phyloP scores from a whole-genome alignment of 2,888 invertebrate genomes.

The Lydus trimaculatus region DNA sequence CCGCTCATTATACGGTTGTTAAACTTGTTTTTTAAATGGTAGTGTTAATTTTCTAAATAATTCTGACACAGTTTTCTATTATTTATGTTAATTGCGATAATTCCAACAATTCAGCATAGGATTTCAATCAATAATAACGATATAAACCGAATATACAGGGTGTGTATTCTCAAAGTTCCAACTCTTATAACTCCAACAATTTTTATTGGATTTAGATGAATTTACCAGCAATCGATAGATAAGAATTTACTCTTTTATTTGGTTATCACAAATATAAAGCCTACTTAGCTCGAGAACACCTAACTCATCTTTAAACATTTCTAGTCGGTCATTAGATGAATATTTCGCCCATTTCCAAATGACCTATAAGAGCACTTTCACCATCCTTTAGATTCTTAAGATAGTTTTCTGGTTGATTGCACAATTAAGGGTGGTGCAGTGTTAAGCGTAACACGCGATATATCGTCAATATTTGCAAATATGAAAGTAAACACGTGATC shows the following conservation, averaged over 20 bases:
- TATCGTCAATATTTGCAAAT: background rate
- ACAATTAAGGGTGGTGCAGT: no score
- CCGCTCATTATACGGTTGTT: conserved; percentile 4
- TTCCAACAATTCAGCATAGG: background rate
- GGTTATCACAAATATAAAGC: no score
- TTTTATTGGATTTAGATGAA: background rate
- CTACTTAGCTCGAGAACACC: background rate
- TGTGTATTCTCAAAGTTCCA: background rate
- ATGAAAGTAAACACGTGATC: conserved; percentile 1
- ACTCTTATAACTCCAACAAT: background rate
- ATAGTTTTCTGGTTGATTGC: no score
- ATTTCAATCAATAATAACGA: background rate
- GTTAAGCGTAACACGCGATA: background rate
- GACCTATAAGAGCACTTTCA: no score
- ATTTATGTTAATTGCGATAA: background rate
- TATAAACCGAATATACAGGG: background rate
- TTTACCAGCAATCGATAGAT: no score
- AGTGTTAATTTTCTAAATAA: background rate
- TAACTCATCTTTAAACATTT: no score
- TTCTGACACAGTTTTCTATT: background rate
- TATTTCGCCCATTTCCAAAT: no score
- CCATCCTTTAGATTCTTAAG: no score
- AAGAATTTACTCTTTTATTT: no score
- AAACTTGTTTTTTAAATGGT: background rate
- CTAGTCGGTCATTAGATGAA: no score